Base-by-base conservation (phyloP, 2,888 invertebrate genomes). In the Limnephilus auricula region DNA sequence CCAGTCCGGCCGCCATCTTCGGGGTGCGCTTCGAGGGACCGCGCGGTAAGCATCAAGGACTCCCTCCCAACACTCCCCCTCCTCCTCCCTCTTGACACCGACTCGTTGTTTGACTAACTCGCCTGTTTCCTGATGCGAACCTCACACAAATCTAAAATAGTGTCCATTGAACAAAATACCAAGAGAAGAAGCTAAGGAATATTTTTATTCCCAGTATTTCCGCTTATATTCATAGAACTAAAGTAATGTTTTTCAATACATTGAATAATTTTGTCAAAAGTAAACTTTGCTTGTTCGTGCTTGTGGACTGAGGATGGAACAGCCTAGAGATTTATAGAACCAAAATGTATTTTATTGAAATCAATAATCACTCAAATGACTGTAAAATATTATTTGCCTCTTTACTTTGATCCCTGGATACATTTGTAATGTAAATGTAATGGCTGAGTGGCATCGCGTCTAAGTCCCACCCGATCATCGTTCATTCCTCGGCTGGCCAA, bases 1-100 rank as follows among this genome's bases (percentile, higher is more conserved):
- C 90, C 18, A 84, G 92, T 37, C 86, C 91, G 37, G 90, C 92
- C 84, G 89, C 93, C 89, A 92, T 93, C 34, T 92, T 93, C 50
- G 93, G 93, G 15, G 93, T 93, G 30, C 92, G 93, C 45, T 93
- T 93, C 90, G 93, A 93, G 91, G 93, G 93, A 87, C 93, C 93
- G 31, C 93, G 92, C 84, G 93, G 93, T 91, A 91, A 91, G 90
- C 5, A 79, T 87, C 40, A 0, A 10, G 12, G 2, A 25, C 18
- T 25, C 25, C 65, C 9, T 6, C 65, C 65, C 4, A 15, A 50
- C 50, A 18, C 3, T 13, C 2, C 25, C 25, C 1, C 40, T 2
- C 40, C 65, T 25, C 65, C 2, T 3, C 25, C 65, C 65, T 65
- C 25, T 25, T 25, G 18, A 5, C 50, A 65, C 50, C 40, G 40